Evolutionary conservation across 2,888 invertebrate genomes (phyloP).

Genomic region (Rosalia funebris): DNA sequence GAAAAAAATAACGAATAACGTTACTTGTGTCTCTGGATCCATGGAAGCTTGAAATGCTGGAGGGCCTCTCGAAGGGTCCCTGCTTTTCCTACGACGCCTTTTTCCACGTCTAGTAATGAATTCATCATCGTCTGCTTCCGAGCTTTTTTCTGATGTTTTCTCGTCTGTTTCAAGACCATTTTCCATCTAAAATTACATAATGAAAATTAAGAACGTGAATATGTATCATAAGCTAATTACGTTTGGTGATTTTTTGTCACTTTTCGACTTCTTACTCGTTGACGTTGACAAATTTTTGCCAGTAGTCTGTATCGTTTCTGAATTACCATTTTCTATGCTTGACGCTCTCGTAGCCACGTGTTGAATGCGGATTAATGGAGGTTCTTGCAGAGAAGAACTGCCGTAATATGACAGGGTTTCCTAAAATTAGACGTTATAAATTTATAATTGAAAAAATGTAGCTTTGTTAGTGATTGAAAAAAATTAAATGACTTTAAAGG

Average conservation of each 20-base stretch:
- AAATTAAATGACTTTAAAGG: too few species aligned
- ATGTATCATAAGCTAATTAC: too few species aligned
- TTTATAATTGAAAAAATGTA: too few species aligned
- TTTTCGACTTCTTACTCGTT: slow-evolving; percentile 16
- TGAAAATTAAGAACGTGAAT: too few species aligned
- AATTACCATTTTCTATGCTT: slow-evolving; percentile 31
- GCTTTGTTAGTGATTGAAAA: too few species aligned
- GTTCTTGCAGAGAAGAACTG: slow-evolving; percentile 60
- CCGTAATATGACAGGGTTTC: slow-evolving; percentile 68
- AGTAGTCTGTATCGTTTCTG: background rate
- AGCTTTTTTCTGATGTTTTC: slow-evolving; percentile 60
- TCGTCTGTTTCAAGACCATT: slow-evolving; percentile 29
- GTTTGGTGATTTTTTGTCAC: slow-evolving; percentile 11
- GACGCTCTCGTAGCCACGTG: slow-evolving; percentile 51
- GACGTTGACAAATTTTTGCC: background rate
- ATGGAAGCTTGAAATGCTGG: slow-evolving; percentile 61
- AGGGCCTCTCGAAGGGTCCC: slow-evolving; percentile 58
- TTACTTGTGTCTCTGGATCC: slow-evolving; percentile 78
- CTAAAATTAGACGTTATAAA: slow-evolving; percentile 48
- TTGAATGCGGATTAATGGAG: slow-evolving; percentile 59
- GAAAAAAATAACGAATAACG: slow-evolving; percentile 13
- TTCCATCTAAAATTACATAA: background rate
- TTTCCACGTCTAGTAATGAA: slow-evolving; percentile 71
- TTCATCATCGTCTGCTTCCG: slow-evolving; percentile 70
- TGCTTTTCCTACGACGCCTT: slow-evolving; percentile 62